phyloP scores from a whole-genome alignment of 2,797 vertebrate genomes.

The Sarcophilus harrisii region DNA sequence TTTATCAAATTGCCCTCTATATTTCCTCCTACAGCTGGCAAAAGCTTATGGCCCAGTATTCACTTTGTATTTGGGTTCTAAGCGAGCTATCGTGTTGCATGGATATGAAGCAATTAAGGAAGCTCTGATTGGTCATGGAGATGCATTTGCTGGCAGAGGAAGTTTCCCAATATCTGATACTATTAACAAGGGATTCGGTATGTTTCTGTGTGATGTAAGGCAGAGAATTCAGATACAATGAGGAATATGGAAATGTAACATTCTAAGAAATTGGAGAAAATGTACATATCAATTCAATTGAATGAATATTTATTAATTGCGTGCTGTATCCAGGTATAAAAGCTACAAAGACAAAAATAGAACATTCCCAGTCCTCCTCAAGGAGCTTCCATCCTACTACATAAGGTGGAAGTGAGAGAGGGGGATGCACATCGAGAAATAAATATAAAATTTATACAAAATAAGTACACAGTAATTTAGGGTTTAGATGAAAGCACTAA shows the following conservation, averaged over 20 bases:
- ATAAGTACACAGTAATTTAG: neutral
- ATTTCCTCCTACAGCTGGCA: neutral
- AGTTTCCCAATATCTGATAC: neutral
- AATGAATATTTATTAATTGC: neutral
- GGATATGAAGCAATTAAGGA: constrained; percentile 45
- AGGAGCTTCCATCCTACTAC: neutral
- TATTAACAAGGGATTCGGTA: neutral
- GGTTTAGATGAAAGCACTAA: neutral
- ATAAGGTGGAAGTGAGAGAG: neutral
- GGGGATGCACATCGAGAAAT: neutral
- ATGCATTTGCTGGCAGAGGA: constrained; percentile 45
- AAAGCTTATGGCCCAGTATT: constrained; percentile 19
- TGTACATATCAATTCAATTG: neutral
- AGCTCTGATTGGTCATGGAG: constrained; percentile 9
- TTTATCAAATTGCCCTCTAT: neutral
- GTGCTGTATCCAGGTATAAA: neutral
- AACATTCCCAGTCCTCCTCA: neutral
- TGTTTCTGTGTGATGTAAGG: neutral
- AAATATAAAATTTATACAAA: neutral
- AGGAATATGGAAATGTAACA: neutral
- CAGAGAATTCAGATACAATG: neutral
- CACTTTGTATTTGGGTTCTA: constrained; percentile 15
- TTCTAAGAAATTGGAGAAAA: neutral
- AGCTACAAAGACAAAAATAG: neutral
- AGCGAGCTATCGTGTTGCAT: neutral